phyloP scores from a whole-genome alignment of 2,797 vertebrate species.

The Xiphorhynchus erythropygius region DNA sequence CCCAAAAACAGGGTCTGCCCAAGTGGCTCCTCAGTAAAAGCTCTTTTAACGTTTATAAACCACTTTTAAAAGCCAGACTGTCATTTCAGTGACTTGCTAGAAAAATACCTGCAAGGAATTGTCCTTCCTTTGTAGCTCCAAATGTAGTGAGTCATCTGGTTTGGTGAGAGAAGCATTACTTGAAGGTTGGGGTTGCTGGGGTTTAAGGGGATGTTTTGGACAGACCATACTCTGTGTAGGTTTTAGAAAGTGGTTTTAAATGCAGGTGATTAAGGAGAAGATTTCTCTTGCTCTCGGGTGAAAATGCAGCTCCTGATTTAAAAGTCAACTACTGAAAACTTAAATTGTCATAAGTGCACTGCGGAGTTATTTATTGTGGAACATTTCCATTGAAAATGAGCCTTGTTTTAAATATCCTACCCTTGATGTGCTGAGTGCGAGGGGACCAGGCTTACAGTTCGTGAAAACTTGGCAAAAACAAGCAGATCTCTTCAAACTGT shows the following conservation, averaged over 20 bases:
- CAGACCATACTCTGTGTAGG: not conserved
- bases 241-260: not conserved
- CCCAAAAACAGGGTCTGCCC: not conserved
- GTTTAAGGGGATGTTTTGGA: not conserved
- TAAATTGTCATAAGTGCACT: not conserved
- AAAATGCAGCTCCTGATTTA: not conserved
- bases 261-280: not conserved
- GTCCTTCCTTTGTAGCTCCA: not conserved
- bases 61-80: not conserved
- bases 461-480: not conserved
- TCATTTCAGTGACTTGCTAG: not conserved
- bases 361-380: not conserved
- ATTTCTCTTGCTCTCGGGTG: not conserved
- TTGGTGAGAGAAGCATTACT: rapidly evolving
- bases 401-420: not conserved
- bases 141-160: rapidly evolving
- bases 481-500: slow-evolving; percentile 40
- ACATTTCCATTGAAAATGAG: not conserved
- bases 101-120: not conserved
- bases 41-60: not conserved
- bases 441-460: not conserved
- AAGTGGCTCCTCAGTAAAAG: not conserved
- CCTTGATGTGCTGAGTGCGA: not conserved
- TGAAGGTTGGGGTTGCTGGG: not conserved
- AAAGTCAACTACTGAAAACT: not conserved